Evolutionary conservation across 2,113 vertebrate genomes (phyloP).

Genomic region (Phaethon lepturus): DNA sequence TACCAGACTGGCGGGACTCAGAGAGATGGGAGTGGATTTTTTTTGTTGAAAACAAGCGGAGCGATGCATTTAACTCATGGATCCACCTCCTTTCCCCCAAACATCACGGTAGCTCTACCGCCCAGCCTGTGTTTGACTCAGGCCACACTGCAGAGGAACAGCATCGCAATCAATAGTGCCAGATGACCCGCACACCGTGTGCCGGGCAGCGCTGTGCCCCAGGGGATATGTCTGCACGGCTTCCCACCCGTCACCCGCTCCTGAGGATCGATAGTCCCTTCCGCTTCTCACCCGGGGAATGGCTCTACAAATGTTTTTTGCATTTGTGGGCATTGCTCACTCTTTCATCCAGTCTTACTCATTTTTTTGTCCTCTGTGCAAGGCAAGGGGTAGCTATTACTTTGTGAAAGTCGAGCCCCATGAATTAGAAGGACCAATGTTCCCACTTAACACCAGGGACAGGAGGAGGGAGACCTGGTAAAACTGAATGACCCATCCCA

Average conservation of each 20-base stretch:
- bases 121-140: neutral
- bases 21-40: neutral
- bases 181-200: neutral
- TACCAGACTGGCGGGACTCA: neutral
- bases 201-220: neutral
- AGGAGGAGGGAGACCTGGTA: neutral
- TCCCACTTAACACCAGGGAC: neutral
- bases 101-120: neutral
- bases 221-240: neutral
- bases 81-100: neutral
- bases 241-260: neutral
- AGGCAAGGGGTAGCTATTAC: neutral
- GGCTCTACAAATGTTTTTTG: neutral
- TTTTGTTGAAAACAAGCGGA: neutral
- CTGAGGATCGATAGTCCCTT: neutral
- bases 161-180: neutral
- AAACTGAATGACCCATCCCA: neutral
- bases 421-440: neutral
- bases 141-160: neutral
- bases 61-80: accelerated
- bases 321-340: neutral
- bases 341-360: neutral
- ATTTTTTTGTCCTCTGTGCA: neutral
- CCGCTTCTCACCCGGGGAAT: neutral
- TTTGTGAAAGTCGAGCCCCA: neutral